Conservation (phyloP, 1,140 invertebrate genomes). For the Coptotermes formosanus region DNA sequence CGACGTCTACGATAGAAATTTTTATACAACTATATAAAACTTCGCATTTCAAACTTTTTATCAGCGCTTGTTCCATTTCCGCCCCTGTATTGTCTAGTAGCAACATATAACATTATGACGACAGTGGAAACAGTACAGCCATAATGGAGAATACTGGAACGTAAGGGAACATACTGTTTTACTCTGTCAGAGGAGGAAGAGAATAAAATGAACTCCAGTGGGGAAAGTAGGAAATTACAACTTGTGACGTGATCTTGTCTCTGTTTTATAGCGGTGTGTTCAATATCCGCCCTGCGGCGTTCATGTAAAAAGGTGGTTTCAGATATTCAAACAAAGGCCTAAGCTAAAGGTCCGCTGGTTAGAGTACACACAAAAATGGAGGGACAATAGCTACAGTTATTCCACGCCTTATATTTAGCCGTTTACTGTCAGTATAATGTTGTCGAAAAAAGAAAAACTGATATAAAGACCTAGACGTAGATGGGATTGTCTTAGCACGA, state of each 20-base stretch:
- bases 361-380: no score
- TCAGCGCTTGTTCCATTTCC: background rate
- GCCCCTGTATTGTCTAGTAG: background rate
- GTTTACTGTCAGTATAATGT: no score
- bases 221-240: background rate
- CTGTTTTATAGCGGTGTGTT: background rate
- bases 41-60: conserved; percentile 17
- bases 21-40: background rate
- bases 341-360: no score
- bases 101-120: background rate
- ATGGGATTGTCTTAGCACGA: no score
- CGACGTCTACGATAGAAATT: background rate
- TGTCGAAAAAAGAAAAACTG: no score
- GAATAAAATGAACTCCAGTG: background rate
- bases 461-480: no score
- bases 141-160: background rate
- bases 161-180: background rate
- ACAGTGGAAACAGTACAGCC: background rate
- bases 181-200: background rate
- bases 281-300: background rate
- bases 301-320: background rate
- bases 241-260: background rate
- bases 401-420: no score
- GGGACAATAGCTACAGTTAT: no score
- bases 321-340: background rate